These are phyloP conservation scores for Silurus lanzhouensis DNA, from an alignment of 2,797 vertebrate species.

Conservation along the genomic window DNA sequence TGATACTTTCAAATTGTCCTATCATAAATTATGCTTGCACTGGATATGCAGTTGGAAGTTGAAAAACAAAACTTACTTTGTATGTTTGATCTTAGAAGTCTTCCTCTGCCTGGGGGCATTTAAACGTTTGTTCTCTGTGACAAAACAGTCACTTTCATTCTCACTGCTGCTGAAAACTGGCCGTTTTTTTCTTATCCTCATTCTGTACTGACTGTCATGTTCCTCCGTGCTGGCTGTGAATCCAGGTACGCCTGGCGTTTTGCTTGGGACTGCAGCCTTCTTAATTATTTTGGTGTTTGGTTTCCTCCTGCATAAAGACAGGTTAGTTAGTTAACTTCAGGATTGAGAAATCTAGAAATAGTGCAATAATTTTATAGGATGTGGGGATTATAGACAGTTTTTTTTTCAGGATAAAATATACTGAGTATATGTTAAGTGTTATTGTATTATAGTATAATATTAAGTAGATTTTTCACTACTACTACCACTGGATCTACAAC, in stretches of 20 bases:
- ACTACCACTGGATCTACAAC: too few species aligned
- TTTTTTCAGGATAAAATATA: too few species aligned
- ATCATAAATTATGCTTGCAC: background rate
- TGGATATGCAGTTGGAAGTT: background rate
- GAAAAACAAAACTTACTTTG: slow-evolving; percentile 24
- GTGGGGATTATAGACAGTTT: background rate
- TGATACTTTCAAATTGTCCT: background rate
- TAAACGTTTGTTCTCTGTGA: background rate
- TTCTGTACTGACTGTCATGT: background rate
- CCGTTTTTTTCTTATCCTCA: slow-evolving; percentile 22
- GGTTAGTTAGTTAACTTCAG: background rate
- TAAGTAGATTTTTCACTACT: too few species aligned
- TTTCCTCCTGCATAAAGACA: slow-evolving; percentile 33
- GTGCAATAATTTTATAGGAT: too few species aligned
- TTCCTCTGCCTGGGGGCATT: background rate
- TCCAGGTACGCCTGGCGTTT: background rate
- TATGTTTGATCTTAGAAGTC: background rate
- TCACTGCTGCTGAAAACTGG: slow-evolving; percentile 35
- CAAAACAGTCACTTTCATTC: slow-evolving; percentile 31
- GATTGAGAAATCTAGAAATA: background rate
- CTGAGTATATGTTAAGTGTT: too few species aligned
- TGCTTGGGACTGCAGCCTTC: background rate
- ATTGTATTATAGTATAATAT: too few species aligned
- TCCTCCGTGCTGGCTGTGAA: background rate
- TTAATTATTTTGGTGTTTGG: slow-evolving; percentile 10